phyloP scores from a whole-genome alignment of 2,797 vertebrate species.

The Pantherophis vulpinus region DNA sequence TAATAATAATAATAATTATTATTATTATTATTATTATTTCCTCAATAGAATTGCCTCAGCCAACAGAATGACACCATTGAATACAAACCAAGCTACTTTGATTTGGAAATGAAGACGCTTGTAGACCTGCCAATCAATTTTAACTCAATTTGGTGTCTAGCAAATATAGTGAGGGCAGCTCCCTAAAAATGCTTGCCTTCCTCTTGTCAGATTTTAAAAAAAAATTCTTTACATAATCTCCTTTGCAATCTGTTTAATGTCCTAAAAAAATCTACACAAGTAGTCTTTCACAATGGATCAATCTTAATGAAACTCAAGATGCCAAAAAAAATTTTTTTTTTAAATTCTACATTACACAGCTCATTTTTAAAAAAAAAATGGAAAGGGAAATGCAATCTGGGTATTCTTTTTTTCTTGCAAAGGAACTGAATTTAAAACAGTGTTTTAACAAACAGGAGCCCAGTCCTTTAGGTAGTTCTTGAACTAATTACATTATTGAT shows the following conservation, averaged over 20 bases:
- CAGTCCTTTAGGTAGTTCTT: background rate
- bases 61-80: background rate
- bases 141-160: background rate
- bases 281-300: conserved; percentile 12
- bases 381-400: background rate
- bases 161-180: background rate
- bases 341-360: conserved; percentile 19
- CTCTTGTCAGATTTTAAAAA: background rate
- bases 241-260: background rate
- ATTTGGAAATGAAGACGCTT: background rate
- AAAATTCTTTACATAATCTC: background rate
- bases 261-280: conserved; percentile 1
- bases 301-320: conserved; percentile 27
- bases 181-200: background rate
- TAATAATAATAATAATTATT: background rate
- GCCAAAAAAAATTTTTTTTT: no score
- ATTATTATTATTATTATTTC: no score
- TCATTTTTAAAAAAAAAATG: background rate
- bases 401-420: background rate
- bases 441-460: background rate
- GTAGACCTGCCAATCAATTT: background rate
- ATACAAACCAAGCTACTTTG: background rate
- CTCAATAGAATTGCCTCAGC: background rate
- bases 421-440: background rate
- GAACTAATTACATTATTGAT: background rate